These are phyloP conservation scores for Ophiodon elongatus DNA, from an alignment of 2,113 vertebrate genomes.

Conservation along the genomic window DNA sequence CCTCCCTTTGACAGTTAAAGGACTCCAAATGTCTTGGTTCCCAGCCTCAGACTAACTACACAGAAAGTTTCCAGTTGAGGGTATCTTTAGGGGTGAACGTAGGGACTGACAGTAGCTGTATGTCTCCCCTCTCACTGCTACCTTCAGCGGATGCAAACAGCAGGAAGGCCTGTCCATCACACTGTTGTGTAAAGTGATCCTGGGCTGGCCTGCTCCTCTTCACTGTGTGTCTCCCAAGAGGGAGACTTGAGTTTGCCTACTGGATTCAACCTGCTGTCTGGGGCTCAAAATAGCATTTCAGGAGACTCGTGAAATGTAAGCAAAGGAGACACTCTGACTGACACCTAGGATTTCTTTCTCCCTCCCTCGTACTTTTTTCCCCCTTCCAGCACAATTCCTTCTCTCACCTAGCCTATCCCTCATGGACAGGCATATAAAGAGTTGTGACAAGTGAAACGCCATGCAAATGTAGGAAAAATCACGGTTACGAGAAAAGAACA, in stretches of 20 bases:
- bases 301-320: slow-evolving; percentile 84
- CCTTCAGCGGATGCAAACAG: slow-evolving; percentile 71
- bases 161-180: slow-evolving; percentile 80
- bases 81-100: slow-evolving; percentile 52
- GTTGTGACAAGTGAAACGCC: slow-evolving; percentile 69
- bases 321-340: slow-evolving; percentile 81
- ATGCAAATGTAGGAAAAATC: slow-evolving; percentile 56
- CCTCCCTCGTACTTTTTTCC: slow-evolving; percentile 50
- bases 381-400: slow-evolving; percentile 62
- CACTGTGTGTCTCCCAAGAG: slow-evolving; percentile 72
- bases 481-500: slow-evolving; percentile 25
- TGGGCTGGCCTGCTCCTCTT: slow-evolving; percentile 67
- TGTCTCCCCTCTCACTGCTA: slow-evolving; percentile 44
- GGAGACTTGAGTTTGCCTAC: slow-evolving; percentile 78
- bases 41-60: slow-evolving; percentile 30
- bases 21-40: slow-evolving; percentile 32
- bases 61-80: slow-evolving; percentile 41
- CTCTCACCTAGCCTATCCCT: slow-evolving; percentile 57
- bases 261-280: slow-evolving; percentile 83
- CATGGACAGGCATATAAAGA: slow-evolving; percentile 62
- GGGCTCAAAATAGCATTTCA: slow-evolving; percentile 86
- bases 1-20: slow-evolving; percentile 50
- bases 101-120: slow-evolving; percentile 42
- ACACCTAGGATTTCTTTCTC: slow-evolving; percentile 76
- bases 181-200: slow-evolving; percentile 80